Base-by-base conservation (phyloP, 2,113 vertebrate species). In the Elgaria multicarinata region DNA sequence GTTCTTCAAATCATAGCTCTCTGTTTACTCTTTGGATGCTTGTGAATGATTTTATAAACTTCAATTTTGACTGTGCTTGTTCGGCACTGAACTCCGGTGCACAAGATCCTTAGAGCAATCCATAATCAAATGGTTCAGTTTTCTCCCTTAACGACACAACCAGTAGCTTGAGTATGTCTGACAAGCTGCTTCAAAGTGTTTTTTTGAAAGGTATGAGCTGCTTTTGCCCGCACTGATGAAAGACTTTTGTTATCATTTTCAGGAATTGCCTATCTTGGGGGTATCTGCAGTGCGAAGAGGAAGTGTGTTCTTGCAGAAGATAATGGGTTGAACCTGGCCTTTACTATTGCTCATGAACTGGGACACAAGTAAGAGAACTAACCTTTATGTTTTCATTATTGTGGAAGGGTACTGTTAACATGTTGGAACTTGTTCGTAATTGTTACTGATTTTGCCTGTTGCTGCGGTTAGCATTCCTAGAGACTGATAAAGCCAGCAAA, bases 291-390 rank as follows among this genome's bases (percentile, higher is more conserved):
- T 80, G 93, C 98, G 83, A 99, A 98, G 94, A 98, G 98, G 95
- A 99, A 99, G 87, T 99, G 99, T 92, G 98, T 99, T 85, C 96
- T 99, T 86, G 98, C 98, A 2, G 99, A 99, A 94, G 99, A 99
- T 97, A 99, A 99, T 1, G 99, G 99, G 67, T 98, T 99, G 90
- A 99, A 99, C 93, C 89, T 99, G 97, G 99, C 99, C 74, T 99
- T 99, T 93, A 99, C 99, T 94, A 99, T 99, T 85, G 99, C 99
- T n/a, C 99, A 99, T 9, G 99, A 99, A 93, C 97, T 99, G 74
- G 99, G 99, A 88, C 99, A 99, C 98, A 99, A 99, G 99, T 99
- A 98, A 96, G 98, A 96, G 98, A 96, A 46, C 58, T 86, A 81
- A 36, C 76, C 24, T 44, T 84, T 80, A 18, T 53, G 9, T 50